Base-by-base conservation (phyloP, 30 jellyfish, hydroid and myxozoan species). In the Nemopilema nomurai region DNA sequence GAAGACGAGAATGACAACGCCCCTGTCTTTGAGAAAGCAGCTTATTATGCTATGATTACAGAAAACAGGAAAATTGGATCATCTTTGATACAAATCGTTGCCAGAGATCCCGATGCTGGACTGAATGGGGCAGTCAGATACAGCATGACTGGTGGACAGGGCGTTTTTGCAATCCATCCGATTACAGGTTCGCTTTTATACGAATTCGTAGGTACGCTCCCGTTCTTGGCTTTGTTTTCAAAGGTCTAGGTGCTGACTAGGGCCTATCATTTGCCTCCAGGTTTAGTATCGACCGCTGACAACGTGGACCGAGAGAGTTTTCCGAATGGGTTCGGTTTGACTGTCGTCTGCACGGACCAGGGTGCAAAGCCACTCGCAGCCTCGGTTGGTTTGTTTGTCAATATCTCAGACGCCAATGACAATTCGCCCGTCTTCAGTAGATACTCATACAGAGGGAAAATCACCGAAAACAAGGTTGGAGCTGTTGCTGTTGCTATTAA, bases 51-150 rank as follows among this genome's bases (percentile, higher is more conserved):
- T 13, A 74, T 78, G 24, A 74, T 87, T 1, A 31, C 96, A 24
- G 96, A 87, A 69, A 87, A 78, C 72, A 77, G 90, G 52, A 87
- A 87, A 68, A 50, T 76, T 21, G 96, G 96, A 8, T 77, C 96
- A 0, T 87, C 86, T 0, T 89, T 87, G 24, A 87, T 69, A 22
- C 63, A 57, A 49, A 62, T 87, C 18, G 69, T 62, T 8, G 96
- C 96, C 16, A 41, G 20, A 23, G 96, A 87, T 69, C 72, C 90
- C 19, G 96, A 87, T 68, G 18, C 67, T 18, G 86, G 81, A n/a
- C 50, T 67, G 0, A 87, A 87, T 69, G 96, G 96, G 17, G 22
- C 68, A 67, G 67, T 87, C 25, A 23, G 19, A 20, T 87, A 87
- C 73, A 53, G 76, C 24, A 27, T 87, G 51, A 27, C 71, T 17